Evolutionary conservation across 2,888 invertebrate species (phyloP).

Genomic region (Drosophila paucipuncta): DNA sequence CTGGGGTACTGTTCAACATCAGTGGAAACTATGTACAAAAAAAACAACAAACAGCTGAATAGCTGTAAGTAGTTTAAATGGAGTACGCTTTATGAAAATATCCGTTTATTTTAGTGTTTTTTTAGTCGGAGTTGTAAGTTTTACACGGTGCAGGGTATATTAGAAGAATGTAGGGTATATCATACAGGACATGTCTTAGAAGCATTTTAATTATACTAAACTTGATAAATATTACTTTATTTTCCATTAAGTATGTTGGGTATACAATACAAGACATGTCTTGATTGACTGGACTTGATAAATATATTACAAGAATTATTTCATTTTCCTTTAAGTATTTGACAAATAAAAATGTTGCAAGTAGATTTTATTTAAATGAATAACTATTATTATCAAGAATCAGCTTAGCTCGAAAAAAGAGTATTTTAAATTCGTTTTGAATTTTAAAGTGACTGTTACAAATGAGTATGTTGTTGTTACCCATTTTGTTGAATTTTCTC

Average conservation of each 20-base stretch:
- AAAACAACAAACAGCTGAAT: not conserved
- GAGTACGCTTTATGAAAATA: not conserved
- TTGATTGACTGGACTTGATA: not conserved
- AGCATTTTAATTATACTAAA: too few relatives aligned
- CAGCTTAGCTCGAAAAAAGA: not conserved
- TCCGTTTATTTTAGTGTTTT: not conserved
- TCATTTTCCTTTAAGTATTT: not conserved
- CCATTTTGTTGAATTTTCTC: not conserved
- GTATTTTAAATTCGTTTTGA: too few relatives aligned
- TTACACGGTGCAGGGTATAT: not conserved
- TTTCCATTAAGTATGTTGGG: not conserved
- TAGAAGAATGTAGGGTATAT: not conserved
- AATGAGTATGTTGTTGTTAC: not conserved
- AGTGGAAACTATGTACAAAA: conserved; percentile 29
- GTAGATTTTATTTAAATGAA: not conserved
- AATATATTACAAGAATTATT: not conserved
- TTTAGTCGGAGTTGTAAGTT: not conserved
- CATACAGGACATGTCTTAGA: not conserved
- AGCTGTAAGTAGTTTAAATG: conserved; percentile 23
- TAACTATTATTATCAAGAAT: not conserved
- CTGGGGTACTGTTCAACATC: conserved; percentile 19
- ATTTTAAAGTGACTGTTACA: not conserved
- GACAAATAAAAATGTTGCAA: not conserved
- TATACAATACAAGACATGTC: not conserved
- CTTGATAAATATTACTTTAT: too few relatives aligned